Evolutionary conservation across 2,888 invertebrate genomes (phyloP), one percentile per base, ranked within the genome.

Genomic region (Tachystola acroxantha): DNA sequence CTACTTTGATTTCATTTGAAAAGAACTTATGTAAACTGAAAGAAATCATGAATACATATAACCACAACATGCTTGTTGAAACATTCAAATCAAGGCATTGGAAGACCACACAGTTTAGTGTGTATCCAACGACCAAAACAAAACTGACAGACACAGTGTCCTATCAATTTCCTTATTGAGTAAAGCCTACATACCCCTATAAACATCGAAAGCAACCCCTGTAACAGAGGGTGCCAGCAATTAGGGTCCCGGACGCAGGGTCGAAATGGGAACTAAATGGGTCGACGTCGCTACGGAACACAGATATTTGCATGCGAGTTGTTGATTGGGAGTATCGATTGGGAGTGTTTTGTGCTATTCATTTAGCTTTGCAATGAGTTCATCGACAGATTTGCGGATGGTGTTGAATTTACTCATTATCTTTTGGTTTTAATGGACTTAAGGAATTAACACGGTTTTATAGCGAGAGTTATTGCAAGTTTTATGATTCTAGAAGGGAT

Each of bases 291-390:
- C 27, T 20, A 27, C 27, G 12, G 27, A 24, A 32, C 26, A 32
- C 22, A 32, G 31, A 36, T 36, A 40, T 44, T 41, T 44, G 37
- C 41, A 41, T 37, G 32, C 26, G 27, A 26, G 39, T 34, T 19
- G 28, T 34, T 44, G 44, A 44, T 44, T 44, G 44, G 37, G 31
- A 20, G 33, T 32, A 44, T 44, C 41, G 44, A 44, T 44, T 39
- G 32, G 32, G 16, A n/a, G 22, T 27, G 24, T 40, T 37, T 37
- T 35, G 25, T 13, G 9, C n/a, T 35, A 35, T 34, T 37, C 35
- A 32, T 25, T 35, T 32, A 32, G 35, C 24, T 6, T 1, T 27
- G 10, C 6, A 11, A 27, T 37, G 28, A 32, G 20, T 32, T 32
- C 10, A 7, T 31, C 36, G 11, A 3, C 3, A n/a, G 27, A 11